These are phyloP conservation scores for Oeneis ivallda DNA, from an alignment of 2,888 invertebrate species.

Conservation along the genomic window DNA sequence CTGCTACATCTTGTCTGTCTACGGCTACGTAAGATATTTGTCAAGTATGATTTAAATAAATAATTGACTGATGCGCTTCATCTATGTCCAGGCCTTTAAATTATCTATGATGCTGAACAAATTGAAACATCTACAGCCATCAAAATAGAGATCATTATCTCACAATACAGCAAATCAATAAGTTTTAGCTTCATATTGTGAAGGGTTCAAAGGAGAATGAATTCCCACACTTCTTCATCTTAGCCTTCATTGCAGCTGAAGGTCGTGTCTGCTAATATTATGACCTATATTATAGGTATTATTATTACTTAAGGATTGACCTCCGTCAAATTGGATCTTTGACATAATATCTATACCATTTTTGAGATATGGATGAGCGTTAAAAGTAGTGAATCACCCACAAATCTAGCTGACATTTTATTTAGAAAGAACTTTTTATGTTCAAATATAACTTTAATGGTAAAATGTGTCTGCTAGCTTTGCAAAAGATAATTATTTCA, in stretches of 20 bases:
- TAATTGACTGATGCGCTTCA: not conserved
- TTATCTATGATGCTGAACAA: constrained; percentile 13
- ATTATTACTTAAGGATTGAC: not conserved
- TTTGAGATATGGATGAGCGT: too few relatives aligned
- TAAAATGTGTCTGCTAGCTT: too few relatives aligned
- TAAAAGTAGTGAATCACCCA: too few relatives aligned
- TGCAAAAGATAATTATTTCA: too few relatives aligned
- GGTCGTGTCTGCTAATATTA: not conserved
- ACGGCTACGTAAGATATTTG: too few relatives aligned
- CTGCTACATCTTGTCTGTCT: too few relatives aligned
- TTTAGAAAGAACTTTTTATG: too few relatives aligned
- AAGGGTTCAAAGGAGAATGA: constrained; percentile 24
- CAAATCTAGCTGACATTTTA: too few relatives aligned
- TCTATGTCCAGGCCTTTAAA: not conserved
- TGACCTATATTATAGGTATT: not conserved
- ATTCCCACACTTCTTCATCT: constrained; percentile 11
- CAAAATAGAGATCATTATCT: constrained; percentile 58
- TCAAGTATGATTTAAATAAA: too few relatives aligned
- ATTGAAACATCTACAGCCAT: constrained; percentile 44
- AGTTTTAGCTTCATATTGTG: constrained; percentile 41
- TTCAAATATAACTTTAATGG: too few relatives aligned
- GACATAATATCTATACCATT: too few relatives aligned
- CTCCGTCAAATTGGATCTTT: not conserved
- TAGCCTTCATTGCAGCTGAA: not conserved
- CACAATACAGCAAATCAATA: constrained; percentile 64